phyloP scores from a whole-genome alignment of 1,140 invertebrate genomes.

The Chlorops oryzae region DNA sequence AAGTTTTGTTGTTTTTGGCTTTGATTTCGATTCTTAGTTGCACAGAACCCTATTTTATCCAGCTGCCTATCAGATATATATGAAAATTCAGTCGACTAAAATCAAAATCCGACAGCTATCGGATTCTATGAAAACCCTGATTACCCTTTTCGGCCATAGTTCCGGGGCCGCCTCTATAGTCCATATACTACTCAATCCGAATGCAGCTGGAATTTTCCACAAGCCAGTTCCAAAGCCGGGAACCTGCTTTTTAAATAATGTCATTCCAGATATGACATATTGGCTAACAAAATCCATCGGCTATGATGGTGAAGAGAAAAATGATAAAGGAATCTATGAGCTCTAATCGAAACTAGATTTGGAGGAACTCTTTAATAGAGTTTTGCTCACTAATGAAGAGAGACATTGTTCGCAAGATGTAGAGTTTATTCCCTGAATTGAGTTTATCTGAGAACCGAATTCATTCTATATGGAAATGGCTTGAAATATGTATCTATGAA shows the following conservation, averaged over 20 bases:
- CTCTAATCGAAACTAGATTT: slow-evolving; percentile 19
- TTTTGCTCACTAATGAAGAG: slow-evolving; percentile 18
- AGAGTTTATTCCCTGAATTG: slow-evolving; percentile 22
- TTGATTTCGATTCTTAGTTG: too few species aligned
- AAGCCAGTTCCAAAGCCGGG: slow-evolving; percentile 57
- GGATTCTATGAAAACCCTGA: too few species aligned
- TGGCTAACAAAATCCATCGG: slow-evolving; percentile 32
- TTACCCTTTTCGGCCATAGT: slow-evolving; percentile 52
- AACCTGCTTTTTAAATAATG: slow-evolving; percentile 25
- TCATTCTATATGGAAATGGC: too few species aligned
- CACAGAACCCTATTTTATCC: too few species aligned
- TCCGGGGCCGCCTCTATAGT: slow-evolving; percentile 48
- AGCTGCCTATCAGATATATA: too few species aligned
- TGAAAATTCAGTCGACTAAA: too few species aligned
- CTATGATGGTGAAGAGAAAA: slow-evolving; percentile 27
- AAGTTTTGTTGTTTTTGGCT: too few species aligned
- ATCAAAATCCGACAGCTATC: too few species aligned
- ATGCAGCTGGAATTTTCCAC: slow-evolving; percentile 52
- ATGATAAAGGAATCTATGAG: slow-evolving; percentile 17
- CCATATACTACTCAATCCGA: slow-evolving; percentile 29
- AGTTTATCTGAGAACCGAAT: too few species aligned
- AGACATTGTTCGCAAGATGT: neutral
- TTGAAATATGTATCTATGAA: too few species aligned
- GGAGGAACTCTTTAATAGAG: slow-evolving; percentile 10
- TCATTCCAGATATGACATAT: slow-evolving; percentile 21